phyloP scores from a whole-genome alignment of 1,140 invertebrate genomes.

The Drosophila varians region DNA sequence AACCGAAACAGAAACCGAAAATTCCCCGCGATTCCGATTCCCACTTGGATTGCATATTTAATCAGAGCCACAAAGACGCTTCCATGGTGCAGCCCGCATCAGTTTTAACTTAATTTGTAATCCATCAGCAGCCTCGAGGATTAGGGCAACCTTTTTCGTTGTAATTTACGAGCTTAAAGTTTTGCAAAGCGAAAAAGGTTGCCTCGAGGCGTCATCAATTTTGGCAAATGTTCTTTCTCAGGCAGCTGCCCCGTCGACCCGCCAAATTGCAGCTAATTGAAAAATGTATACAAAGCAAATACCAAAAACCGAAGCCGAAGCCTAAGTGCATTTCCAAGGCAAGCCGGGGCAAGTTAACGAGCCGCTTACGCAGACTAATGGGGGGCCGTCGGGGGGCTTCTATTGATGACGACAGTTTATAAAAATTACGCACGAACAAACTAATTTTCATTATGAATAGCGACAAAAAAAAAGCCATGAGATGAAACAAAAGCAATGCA shows the following conservation, averaged over 20 bases:
- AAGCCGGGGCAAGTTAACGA: slow-evolving; percentile 61
- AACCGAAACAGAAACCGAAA: background rate
- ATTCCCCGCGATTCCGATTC: slow-evolving; percentile 50
- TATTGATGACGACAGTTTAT: slow-evolving; percentile 78
- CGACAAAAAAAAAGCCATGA: slow-evolving; percentile 6
- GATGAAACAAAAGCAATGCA: slow-evolving; percentile 15
- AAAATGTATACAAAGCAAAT: slow-evolving; percentile 63
- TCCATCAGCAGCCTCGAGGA: slow-evolving; percentile 60
- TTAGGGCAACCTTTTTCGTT: slow-evolving; percentile 41
- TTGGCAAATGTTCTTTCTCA: slow-evolving; percentile 44
- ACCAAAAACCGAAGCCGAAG: slow-evolving; percentile 59
- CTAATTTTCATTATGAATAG: slow-evolving; percentile 74
- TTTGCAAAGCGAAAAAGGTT: slow-evolving; percentile 33
- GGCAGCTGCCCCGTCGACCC: slow-evolving; percentile 25
- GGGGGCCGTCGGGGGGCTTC: slow-evolving; percentile 3
- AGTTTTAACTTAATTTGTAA: slow-evolving; percentile 64
- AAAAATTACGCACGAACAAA: slow-evolving; percentile 74
- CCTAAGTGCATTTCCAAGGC: slow-evolving; percentile 81
- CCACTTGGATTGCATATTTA: slow-evolving; percentile 67
- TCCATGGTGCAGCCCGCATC: slow-evolving; percentile 51
- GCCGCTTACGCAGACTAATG: slow-evolving; percentile 10
- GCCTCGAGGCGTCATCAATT: slow-evolving; percentile 65
- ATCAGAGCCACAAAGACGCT: slow-evolving; percentile 52
- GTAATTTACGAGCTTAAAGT: slow-evolving; percentile 56
- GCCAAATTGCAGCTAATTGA: slow-evolving; percentile 75